phyloP scores from a whole-genome alignment of 2,113 vertebrate species.

The Gymnorhina tibicen region DNA sequence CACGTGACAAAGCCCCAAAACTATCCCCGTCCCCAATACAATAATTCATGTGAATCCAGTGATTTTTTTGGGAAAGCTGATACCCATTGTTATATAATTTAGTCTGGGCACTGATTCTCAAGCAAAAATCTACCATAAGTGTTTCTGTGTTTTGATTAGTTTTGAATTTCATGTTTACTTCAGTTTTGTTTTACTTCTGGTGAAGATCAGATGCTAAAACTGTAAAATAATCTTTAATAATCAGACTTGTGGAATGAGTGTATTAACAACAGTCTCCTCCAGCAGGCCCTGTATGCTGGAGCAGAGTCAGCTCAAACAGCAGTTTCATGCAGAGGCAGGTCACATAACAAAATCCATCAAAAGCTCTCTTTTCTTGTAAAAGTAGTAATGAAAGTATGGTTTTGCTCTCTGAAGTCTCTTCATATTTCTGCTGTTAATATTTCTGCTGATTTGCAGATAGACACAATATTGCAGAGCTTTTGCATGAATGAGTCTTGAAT shows the following conservation, averaged over 20 bases:
- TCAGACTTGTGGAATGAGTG: background rate
- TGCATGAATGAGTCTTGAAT: background rate
- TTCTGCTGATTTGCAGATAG: background rate
- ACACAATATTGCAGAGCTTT: background rate
- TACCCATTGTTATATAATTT: background rate
- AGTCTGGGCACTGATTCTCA: background rate
- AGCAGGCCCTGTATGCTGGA: background rate
- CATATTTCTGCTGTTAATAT: background rate
- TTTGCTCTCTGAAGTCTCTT: background rate
- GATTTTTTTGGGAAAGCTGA: background rate
- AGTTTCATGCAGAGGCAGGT: background rate
- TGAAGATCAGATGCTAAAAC: background rate
- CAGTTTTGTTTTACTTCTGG: background rate
- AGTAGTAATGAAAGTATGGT: background rate
- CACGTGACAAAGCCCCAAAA: background rate
- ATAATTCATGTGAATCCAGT: background rate
- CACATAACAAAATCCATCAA: background rate
- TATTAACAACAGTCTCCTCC: background rate
- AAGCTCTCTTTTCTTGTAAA: background rate
- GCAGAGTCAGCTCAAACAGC: background rate
- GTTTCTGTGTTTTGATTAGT: background rate
- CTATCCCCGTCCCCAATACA: background rate
- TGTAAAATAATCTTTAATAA: background rate
- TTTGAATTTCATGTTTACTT: background rate
- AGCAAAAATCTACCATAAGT: background rate